Evolutionary conservation across 2,113 vertebrate genomes (phyloP).

Genomic region (Rhombomys opimus): DNA sequence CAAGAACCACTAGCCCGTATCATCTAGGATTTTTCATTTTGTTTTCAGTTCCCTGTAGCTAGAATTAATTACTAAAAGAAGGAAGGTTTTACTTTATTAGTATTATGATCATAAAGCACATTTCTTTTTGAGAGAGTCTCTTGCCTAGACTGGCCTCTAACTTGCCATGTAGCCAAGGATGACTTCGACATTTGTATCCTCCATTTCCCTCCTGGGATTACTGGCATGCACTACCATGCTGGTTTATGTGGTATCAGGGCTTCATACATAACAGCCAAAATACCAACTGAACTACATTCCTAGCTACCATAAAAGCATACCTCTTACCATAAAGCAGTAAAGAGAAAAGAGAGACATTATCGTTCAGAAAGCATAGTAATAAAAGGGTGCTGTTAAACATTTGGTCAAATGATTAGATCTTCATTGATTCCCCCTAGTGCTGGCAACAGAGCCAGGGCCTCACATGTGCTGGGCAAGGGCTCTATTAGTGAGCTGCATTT

Average conservation of each 20-base stretch:
- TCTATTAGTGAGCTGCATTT: neutral
- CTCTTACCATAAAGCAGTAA: constrained; percentile 22
- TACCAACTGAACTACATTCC: neutral
- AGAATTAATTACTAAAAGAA: constrained; percentile 44
- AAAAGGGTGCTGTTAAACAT: constrained; percentile 23
- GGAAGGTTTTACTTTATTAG: neutral
- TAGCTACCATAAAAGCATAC: constrained; percentile 19
- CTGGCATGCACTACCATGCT: neutral
- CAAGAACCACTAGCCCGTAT: neutral
- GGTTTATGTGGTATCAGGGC: neutral
- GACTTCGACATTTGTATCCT: neutral
- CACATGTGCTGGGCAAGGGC: neutral
- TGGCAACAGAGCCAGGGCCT: neutral
- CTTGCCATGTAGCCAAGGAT: neutral
- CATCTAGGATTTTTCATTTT: constrained; percentile 24
- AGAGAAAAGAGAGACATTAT: neutral
- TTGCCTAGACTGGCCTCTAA: neutral
- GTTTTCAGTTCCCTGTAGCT: neutral
- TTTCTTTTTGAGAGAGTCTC: neutral
- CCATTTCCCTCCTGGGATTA: neutral
- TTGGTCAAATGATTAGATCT: constrained; percentile 42
- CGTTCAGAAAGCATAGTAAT: neutral
- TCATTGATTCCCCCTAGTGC: neutral
- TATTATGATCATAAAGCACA: constrained; percentile 22
- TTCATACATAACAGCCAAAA: neutral